A percentile compares a stretch with the other conserved stretches of the same genome.
phyloP scores from a whole-genome alignment of 2,113 vertebrate genomes.

The Mesitornis unicolor region DNA sequence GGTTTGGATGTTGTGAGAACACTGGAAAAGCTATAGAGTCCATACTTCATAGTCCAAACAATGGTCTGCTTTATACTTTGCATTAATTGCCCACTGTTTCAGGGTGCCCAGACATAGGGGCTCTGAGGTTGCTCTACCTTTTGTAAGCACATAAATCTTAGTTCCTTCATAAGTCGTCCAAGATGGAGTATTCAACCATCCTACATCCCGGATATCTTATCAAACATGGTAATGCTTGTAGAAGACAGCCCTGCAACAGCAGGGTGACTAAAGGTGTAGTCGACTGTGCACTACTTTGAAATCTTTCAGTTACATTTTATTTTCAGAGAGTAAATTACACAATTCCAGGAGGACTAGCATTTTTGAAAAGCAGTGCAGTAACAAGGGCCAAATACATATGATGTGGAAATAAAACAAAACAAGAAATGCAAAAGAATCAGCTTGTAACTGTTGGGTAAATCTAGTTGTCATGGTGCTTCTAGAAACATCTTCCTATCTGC shows the following conservation, averaged over 20 bases:
- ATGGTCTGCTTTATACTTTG: neutral
- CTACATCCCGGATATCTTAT: neutral
- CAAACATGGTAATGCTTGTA: neutral
- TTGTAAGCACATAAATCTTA: neutral
- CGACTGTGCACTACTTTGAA: neutral
- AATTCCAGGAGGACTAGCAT: neutral
- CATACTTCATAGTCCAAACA: neutral
- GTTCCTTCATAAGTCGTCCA: neutral
- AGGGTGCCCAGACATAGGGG: neutral
- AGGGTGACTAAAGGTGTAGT: neutral
- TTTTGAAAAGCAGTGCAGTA: neutral
- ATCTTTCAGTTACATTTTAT: neutral
- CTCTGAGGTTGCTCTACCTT: neutral
- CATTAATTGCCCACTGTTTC: neutral
- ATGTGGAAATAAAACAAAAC: neutral
- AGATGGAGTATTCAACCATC: neutral
- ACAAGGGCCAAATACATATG: neutral
- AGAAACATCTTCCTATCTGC: neutral
- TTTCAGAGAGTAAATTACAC: neutral
- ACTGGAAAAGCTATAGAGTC: too few species aligned
- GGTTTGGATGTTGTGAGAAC: neutral
- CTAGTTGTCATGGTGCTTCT: neutral
- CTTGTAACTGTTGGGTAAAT: neutral
- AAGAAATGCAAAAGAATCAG: neutral
- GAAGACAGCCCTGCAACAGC: neutral